These are phyloP conservation scores for Hirundo rustica DNA, from an alignment of 2,797 vertebrate species.

Conservation along the genomic window DNA sequence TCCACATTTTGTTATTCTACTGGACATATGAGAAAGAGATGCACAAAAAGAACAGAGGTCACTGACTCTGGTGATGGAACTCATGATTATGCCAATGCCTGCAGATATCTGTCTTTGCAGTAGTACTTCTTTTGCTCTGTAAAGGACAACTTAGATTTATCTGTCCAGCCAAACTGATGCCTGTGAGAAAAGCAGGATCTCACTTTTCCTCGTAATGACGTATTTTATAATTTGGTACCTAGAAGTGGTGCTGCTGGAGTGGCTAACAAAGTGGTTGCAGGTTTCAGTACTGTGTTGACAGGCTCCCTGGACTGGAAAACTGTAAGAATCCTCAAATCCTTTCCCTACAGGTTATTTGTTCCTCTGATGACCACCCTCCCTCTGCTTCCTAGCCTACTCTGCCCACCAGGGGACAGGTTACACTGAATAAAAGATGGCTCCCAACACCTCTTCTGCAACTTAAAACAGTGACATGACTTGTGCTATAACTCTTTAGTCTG, in stretches of 20 bases:
- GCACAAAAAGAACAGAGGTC: not conserved
- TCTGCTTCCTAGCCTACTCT: not conserved
- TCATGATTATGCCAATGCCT: not conserved
- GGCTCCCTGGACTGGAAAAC: not conserved
- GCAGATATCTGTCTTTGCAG: not conserved
- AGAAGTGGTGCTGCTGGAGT: not conserved
- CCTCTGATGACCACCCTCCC: not conserved
- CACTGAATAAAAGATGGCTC: not conserved
- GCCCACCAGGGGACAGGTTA: not conserved
- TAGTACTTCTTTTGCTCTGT: not conserved
- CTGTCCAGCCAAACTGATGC: not conserved
- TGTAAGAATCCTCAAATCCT: not conserved
- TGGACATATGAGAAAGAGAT: not conserved
- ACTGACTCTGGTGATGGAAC: not conserved
- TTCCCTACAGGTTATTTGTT: not conserved
- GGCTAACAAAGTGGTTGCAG: not conserved
- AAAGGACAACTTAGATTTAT: not conserved
- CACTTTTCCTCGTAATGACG: not conserved
- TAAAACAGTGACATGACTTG: not conserved
- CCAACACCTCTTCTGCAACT: not conserved
- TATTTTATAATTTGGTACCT: not conserved
- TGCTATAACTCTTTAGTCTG: not conserved
- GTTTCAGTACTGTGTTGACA: not conserved
- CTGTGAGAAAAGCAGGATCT: not conserved
- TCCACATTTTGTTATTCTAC: not conserved